Conservation (phyloP, 2,888 invertebrate genomes). For the Drosophila suboccidentalis region DNA sequence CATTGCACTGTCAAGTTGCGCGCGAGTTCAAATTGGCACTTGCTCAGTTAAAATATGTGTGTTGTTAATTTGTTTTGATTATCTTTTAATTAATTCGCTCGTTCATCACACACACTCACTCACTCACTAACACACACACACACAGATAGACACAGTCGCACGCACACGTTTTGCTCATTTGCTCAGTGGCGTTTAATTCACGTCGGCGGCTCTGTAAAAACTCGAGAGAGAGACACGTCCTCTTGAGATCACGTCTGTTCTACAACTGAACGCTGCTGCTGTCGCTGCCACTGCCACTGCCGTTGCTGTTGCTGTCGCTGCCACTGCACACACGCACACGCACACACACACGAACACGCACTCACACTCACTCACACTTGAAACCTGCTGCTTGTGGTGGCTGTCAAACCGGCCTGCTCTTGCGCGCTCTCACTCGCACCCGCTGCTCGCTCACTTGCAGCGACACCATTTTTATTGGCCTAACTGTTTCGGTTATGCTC, state of each 20-base stretch:
- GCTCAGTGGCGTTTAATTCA: slow-evolving; percentile 32
- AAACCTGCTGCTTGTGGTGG: slow-evolving; percentile 29
- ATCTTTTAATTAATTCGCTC: slow-evolving; percentile 82
- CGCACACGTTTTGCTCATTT: slow-evolving; percentile 55
- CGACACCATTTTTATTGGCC: slow-evolving; percentile 82
- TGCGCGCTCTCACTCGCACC: slow-evolving; percentile 44
- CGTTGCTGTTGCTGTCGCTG: slow-evolving; percentile 18
- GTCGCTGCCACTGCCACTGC: slow-evolving; percentile 22
- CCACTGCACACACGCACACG: slow-evolving; percentile 48
- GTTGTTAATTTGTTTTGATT: slow-evolving; percentile 81
- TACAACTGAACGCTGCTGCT: slow-evolving; percentile 82
- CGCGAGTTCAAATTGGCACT: slow-evolving; percentile 56
- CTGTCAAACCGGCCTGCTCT: slow-evolving; percentile 62
- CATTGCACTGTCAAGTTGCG: slow-evolving; percentile 53
- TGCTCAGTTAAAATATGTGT: slow-evolving; percentile 60
- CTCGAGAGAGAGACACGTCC: slow-evolving; percentile 83
- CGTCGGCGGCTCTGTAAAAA: slow-evolving; percentile 45
- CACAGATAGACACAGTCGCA: slow-evolving; percentile 36
- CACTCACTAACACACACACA: slow-evolving; percentile 39
- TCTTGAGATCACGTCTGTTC: slow-evolving; percentile 86
- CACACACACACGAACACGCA: slow-evolving; percentile 6
- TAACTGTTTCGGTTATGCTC: slow-evolving; percentile 58
- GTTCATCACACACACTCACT: slow-evolving; percentile 67
- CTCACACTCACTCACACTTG: background rate
- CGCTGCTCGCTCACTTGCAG: slow-evolving; percentile 27